Conservation (phyloP, 2,797 vertebrate genomes). For the Sebastes variabilis region DNA sequence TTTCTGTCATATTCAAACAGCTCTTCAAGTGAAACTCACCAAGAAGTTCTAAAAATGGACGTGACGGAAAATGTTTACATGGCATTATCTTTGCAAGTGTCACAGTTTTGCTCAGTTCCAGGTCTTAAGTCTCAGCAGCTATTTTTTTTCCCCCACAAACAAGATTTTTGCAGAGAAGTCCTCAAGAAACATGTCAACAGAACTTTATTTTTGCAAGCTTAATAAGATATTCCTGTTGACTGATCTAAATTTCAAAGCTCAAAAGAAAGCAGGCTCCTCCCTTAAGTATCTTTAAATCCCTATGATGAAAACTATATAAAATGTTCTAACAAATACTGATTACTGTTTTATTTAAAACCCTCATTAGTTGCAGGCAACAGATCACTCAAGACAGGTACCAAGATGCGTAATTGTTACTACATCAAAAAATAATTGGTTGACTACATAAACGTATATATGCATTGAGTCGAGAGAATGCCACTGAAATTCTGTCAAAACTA, state of each 20-base stretch:
- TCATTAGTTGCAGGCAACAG: conserved; percentile 17
- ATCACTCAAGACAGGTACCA: background rate
- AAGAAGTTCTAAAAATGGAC: background rate
- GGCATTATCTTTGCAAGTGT: conserved; percentile 34
- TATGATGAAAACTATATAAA: background rate
- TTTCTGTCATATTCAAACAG: conserved; percentile 21
- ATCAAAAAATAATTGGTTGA: background rate
- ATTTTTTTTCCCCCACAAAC: background rate
- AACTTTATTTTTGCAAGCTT: conserved; percentile 19
- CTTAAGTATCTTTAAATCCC: conserved; percentile 15
- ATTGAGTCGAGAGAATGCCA: background rate
- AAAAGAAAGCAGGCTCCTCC: background rate
- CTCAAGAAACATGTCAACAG: conserved; percentile 14
- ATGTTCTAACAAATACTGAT: background rate
- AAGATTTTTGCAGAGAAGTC: conserved; percentile 18
- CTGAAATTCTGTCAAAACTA: conserved; percentile 13
- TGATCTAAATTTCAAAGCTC: conserved; percentile 27
- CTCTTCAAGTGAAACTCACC: background rate
- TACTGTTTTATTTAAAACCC: conserved; percentile 8
- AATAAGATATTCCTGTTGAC: conserved; percentile 31
- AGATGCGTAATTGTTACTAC: background rate
- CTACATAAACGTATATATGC: background rate
- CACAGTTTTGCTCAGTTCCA: conserved; percentile 17
- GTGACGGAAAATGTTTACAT: conserved; percentile 25
- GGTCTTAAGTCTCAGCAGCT: conserved; percentile 13